A percentile compares a stretch with the other conserved stretches of the same genome.
phyloP scores from a whole-genome alignment of 1,140 invertebrate species.

The Drosophila dunni region DNA sequence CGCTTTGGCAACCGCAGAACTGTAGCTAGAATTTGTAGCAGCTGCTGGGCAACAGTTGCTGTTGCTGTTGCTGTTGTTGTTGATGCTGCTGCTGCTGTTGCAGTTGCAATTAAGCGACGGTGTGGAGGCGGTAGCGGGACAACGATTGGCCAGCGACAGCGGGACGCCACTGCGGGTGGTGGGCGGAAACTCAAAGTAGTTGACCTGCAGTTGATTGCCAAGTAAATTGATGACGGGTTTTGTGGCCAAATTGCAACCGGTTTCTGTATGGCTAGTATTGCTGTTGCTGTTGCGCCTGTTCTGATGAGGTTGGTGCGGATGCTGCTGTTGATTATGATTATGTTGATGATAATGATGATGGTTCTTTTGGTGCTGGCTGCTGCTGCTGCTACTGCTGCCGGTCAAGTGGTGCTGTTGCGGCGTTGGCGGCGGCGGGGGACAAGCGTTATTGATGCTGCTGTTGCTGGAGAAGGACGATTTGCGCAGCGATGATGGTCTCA shows the following conservation, averaged over 20 bases:
- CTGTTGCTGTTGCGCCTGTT: slow-evolving; percentile 45
- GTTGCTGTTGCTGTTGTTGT: slow-evolving; percentile 18
- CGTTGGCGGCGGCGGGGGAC: slow-evolving; percentile 80
- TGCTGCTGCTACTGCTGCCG: slow-evolving; percentile 60
- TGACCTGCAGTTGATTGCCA: slow-evolving; percentile 74
- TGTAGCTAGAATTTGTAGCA: slow-evolving; percentile 40
- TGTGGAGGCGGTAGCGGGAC: slow-evolving; percentile 63
- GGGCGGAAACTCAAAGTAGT: slow-evolving; percentile 80
- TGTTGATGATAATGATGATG: slow-evolving; percentile 42
- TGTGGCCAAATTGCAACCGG: slow-evolving; percentile 56
- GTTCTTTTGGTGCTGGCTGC: slow-evolving; percentile 55
- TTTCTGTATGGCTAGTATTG: slow-evolving; percentile 49
- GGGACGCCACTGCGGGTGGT: slow-evolving; percentile 23
- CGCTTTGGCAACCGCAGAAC: slow-evolving; percentile 67
- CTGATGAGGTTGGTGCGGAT: slow-evolving; percentile 42
- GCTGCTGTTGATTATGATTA: slow-evolving; percentile 15
- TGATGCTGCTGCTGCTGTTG: slow-evolving; percentile 29
- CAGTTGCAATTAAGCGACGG: slow-evolving; percentile 59
- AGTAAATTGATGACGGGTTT: slow-evolving; percentile 76
- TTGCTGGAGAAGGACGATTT: slow-evolving; percentile 81
- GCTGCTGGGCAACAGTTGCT: slow-evolving; percentile 29
- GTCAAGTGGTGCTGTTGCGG: slow-evolving; percentile 74
- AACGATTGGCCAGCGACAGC: slow-evolving; percentile 43
- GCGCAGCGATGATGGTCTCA: slow-evolving; percentile 84
- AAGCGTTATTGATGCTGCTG: slow-evolving; percentile 80